Base-by-base conservation (phyloP, 2,888 invertebrate species). In the Nebria salina region DNA sequence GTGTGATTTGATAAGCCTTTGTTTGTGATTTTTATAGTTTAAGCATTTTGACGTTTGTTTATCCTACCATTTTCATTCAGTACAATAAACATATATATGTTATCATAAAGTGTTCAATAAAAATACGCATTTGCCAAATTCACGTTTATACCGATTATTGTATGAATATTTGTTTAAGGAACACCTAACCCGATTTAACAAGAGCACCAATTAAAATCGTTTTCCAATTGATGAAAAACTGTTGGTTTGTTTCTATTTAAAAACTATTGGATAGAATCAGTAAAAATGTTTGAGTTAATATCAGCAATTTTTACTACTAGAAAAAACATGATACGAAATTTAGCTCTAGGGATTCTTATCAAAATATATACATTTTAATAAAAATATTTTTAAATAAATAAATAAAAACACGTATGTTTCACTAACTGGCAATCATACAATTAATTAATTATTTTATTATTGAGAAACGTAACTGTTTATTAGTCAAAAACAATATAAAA, bases 1-100 rank as follows among this genome's bases (percentile, higher is more conserved):
- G 77, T 70, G 72, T 77, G 77, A 77, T 77, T 72, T 72, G 77
- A 77, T 77, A 77, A 72, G 72, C 77, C 72, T 77, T 77, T 77
- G 77, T 72, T 72, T 77, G 72, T 77, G 72, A 72, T 77, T 77
- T 77, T 70, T 70, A 77, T 77, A 77, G 77, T 72, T 77, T 77
- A 77, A 54, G 54, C 54, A 13, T 13, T 3, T 2, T 54, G 54
- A 54, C 54, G 54, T 54, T 54, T 54, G 54, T 54, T 11, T 54
- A 54, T 54, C 54, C 54, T 11, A 54, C 54, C 54, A 54, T 54
- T 54, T 54, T 54, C 54, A 54, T 54, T 54, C 54, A 13, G 54
- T 11, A 54, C 54, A 54, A 54, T 54, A 54, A 54, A 54, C 54
- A 54, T 54, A 54, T 54, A 13, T 54, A 54, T 54, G 54, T 54